Evolutionary conservation across 2,113 vertebrate genomes (phyloP).

Genomic region (Passer domesticus): DNA sequence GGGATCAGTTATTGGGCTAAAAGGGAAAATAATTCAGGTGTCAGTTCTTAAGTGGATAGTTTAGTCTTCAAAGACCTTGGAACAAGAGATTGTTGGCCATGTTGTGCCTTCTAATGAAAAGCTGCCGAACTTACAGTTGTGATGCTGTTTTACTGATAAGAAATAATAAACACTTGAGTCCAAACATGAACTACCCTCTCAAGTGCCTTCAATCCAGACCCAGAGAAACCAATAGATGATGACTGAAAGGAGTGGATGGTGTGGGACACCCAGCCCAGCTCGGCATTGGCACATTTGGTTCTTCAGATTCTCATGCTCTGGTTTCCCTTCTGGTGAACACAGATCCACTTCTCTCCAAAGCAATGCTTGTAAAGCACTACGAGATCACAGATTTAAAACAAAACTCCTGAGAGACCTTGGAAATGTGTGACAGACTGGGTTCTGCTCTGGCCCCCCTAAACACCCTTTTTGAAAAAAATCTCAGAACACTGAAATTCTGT

Average conservation of each 20-base stretch:
- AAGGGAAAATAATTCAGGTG: too few species aligned
- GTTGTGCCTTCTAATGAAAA: too few species aligned
- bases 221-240: background rate
- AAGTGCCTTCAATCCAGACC: too few species aligned
- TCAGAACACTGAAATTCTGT: background rate
- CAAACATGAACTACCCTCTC: fast-evolving
- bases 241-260: fast-evolving
- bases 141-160: too few species aligned
- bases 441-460: background rate
- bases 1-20: too few species aligned
- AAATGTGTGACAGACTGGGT: fast-evolving
- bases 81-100: too few species aligned
- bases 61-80: too few species aligned
- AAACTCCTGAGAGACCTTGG: background rate
- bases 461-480: background rate
- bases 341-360: background rate
- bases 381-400: background rate
- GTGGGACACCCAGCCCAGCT: background rate
- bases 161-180: too few species aligned
- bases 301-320: fast-evolving
- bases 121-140: too few species aligned
- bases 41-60: too few species aligned
- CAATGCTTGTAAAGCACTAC: background rate
- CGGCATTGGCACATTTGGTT: background rate
- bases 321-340: background rate